A percentile compares a stretch with the other conserved stretches of the same genome.
These are phyloP conservation scores for Orthosia cruda DNA, from an alignment of 2,888 invertebrate genomes.

Conservation along the genomic window DNA sequence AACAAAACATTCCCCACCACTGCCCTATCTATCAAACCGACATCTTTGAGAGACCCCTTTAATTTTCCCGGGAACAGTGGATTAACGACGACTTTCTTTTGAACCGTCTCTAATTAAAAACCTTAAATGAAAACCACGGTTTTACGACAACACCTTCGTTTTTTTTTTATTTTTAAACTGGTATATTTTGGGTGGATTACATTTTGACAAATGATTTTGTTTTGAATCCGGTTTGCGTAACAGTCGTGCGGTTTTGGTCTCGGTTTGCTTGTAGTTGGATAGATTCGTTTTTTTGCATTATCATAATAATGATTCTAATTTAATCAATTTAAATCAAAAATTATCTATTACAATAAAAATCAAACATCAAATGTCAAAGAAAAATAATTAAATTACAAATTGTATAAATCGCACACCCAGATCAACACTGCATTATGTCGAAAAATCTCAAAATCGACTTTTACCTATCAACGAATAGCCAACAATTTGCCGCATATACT, in stretches of 20 bases:
- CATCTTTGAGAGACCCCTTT: constrained; percentile 75
- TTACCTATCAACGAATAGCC: too few species aligned
- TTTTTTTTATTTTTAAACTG: constrained; percentile 49
- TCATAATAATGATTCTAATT: too few species aligned
- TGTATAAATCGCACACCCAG: too few species aligned
- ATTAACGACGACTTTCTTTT: constrained; percentile 81
- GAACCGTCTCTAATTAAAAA: constrained; percentile 87
- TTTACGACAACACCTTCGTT: constrained; percentile 80
- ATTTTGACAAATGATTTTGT: constrained; percentile 58
- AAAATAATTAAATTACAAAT: too few species aligned
- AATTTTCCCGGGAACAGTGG: constrained; percentile 83
- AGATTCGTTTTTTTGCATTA: too few species aligned
- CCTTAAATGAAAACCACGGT: constrained; percentile 83
- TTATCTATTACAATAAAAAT: too few species aligned
- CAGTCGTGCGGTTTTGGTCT: background rate
- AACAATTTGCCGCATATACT: too few species aligned
- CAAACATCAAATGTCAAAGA: too few species aligned
- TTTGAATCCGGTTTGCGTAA: constrained; percentile 26
- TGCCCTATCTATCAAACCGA: constrained; percentile 40
- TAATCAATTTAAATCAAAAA: too few species aligned
- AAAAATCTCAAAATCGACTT: too few species aligned
- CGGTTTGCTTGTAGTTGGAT: background rate
- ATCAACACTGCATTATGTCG: too few species aligned
- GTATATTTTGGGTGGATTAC: constrained; percentile 46
- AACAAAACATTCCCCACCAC: background rate